Percentiles rank a stretch among this genome's conserved stretches.
Evolutionary conservation across 2,797 vertebrate genomes (phyloP).

Genomic region (Artibeus jamaicensis): DNA sequence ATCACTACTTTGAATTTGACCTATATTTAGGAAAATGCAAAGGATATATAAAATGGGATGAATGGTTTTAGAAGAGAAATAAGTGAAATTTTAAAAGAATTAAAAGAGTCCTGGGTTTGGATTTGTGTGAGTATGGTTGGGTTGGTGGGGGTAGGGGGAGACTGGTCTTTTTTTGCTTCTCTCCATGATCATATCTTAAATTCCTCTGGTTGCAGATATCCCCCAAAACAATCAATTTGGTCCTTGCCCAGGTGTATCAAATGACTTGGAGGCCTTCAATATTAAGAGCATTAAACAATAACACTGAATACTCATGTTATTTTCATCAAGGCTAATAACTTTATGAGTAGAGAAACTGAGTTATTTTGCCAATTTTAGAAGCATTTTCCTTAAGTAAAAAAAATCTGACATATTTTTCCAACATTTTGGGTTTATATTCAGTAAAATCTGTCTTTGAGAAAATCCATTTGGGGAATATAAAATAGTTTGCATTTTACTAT

Average conservation of each 20-base stretch:
- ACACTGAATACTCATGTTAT: background rate
- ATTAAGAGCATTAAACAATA: background rate
- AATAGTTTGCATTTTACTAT: background rate
- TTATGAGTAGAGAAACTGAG: background rate
- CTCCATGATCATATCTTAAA: background rate
- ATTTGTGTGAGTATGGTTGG: background rate
- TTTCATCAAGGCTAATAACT: background rate
- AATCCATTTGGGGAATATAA: background rate
- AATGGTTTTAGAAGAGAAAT: background rate
- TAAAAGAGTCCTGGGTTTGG: background rate
- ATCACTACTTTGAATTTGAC: constrained; percentile 39
- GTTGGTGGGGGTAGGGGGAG: too few relatives aligned
- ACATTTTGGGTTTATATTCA: background rate
- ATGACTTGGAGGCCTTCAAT: background rate
- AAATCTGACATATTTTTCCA: background rate
- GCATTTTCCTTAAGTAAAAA: constrained; percentile 20
- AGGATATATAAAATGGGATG: background rate
- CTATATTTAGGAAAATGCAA: background rate
- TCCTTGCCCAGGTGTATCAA: background rate
- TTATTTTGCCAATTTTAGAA: constrained; percentile 24
- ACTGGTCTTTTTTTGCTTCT: background rate
- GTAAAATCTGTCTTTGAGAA: background rate
- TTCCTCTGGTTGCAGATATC: background rate
- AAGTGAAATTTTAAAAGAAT: background rate
- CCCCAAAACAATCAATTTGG: background rate